Evolutionary conservation across 2,113 vertebrate genomes (phyloP), one percentile per base, ranked within the genome.

Genomic region (Macroglossus sobrinus): DNA sequence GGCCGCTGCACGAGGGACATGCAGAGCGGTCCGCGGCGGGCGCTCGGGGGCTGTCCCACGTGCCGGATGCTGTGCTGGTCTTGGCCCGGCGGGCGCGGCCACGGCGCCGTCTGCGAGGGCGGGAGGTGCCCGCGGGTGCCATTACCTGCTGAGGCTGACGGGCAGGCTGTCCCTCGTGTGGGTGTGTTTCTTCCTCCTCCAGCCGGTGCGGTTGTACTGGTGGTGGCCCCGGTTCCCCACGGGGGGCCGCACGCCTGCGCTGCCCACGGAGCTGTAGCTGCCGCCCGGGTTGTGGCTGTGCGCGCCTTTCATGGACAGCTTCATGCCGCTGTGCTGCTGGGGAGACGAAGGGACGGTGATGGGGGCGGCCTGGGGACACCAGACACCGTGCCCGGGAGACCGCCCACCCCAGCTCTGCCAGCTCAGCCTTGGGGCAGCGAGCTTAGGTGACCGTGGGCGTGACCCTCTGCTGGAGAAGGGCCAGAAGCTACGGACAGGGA

Each of bases 101-200:
- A 47, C 24, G 59, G 59, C 59, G 10, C 21, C 3, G 26, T 61
- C 59, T 13, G 59, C 28, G 59, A 1, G 94, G 90, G 72, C 97
- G 68, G 98, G 96, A 86, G 88, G 94, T 45, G 74, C 79, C 87
- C 63, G 92, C 94, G 76, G 68, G 89, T 74, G 95, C 96, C 95
- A 98, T 99, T 99, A 99, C 99, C 99, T 99, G 98, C 99, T 99
- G 98, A 99, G 99, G 97, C 99, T 99, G 95, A 99, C 99, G 0
- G 99, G 99, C 63, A 99, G 99, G 98, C 98, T 99, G 98, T 99
- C 99, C 98, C 99, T 98, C 1, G 97, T 96, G 91, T 98, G 97
- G 0, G 97, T 82, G 94, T 99, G 99, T 98, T 99, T 99, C 97
- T 99, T 99, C 97, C 99, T 99, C 45, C 99, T 98, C 99, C 99